Base-by-base conservation (phyloP, 2,113 vertebrate species). In the Capra hircus region DNA sequence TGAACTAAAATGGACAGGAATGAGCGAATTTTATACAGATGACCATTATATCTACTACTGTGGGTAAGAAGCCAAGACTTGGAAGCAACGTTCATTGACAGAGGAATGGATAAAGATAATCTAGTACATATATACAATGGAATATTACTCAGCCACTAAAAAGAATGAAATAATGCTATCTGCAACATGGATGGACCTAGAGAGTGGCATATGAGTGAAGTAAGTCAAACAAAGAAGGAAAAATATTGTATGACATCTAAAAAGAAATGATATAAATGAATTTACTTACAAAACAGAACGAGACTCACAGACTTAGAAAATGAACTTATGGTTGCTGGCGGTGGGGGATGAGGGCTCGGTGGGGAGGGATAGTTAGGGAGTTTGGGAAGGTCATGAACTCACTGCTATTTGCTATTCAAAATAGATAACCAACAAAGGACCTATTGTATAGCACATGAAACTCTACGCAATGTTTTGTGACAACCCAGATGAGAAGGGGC, bases 341-440 rank as follows among this genome's bases (percentile, higher is more conserved):
- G 67, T 3, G 5, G 10, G 67, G 9, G n/a, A 1, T 11, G 4
- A 8, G n/a, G 17, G 33, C 0, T 4, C 1, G 0, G 9, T 5
- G 33, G n/a, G 67, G 6, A 36, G 67, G 67, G 19, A 74, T 74
- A 25, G 11, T 74, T 74, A 74, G 4, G 5, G 21, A 74, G 5
- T 74, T 40, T 40, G 36, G 67, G 67, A 74, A 74, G 67, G 67
- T 74, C 36, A 40, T 74, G 67, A 74, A 74, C 67, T 74, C 67
- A 74, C 21, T 40, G 36, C 67, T 74, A 74, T 71, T 21, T 71
- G 64, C n/a, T 74, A 74, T 14, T 43, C 36, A 74, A 40, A 74
- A 13, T 7, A 23, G 36, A 40, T 43, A 43, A 43, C 71, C 71
- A 74, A 74, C 17, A 40, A 74, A 74, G 5, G 11, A 74, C 36